Percentiles rank a stretch among this genome's conserved stretches.
Evolutionary conservation across 2,113 vertebrate genomes (phyloP).

Genomic region (Tachuris rubrigastra): DNA sequence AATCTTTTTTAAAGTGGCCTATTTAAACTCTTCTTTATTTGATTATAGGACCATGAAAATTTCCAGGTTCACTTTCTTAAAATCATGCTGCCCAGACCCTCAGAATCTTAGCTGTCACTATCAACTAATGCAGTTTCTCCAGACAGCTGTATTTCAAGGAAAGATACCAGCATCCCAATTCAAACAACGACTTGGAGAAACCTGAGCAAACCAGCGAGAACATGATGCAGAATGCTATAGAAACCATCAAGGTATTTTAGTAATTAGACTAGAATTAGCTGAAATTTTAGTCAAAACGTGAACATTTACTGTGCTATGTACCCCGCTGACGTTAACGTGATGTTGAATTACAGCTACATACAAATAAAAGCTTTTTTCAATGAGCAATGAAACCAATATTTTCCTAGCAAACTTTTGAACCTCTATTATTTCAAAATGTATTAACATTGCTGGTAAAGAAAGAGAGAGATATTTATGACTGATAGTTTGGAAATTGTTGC

Average conservation of each 20-base stretch:
- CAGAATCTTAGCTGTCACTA: not conserved
- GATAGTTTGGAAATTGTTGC: constrained; percentile 7
- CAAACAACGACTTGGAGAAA: not conserved
- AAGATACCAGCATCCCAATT: not conserved
- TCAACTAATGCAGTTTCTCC: not conserved
- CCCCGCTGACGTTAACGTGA: not conserved
- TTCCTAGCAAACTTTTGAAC: constrained; percentile 39
- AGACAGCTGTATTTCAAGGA: not conserved
- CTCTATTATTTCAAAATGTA: not conserved
- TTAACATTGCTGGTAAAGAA: not conserved
- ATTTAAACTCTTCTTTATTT: not conserved
- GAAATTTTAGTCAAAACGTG: not conserved
- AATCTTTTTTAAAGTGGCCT: not conserved
- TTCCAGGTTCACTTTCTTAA: not conserved
- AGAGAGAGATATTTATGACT: not conserved
- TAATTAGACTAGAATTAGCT: not conserved
- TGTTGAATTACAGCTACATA: not conserved
- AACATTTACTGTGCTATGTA: not conserved
- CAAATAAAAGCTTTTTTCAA: not conserved
- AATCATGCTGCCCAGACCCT: not conserved
- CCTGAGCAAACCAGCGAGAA: not conserved
- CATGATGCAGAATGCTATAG: not conserved
- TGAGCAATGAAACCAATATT: not conserved
- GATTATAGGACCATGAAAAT: not conserved
- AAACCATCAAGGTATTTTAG: not conserved